phyloP scores from a whole-genome alignment of 2,113 vertebrate species.

The Podocnemis expansa region DNA sequence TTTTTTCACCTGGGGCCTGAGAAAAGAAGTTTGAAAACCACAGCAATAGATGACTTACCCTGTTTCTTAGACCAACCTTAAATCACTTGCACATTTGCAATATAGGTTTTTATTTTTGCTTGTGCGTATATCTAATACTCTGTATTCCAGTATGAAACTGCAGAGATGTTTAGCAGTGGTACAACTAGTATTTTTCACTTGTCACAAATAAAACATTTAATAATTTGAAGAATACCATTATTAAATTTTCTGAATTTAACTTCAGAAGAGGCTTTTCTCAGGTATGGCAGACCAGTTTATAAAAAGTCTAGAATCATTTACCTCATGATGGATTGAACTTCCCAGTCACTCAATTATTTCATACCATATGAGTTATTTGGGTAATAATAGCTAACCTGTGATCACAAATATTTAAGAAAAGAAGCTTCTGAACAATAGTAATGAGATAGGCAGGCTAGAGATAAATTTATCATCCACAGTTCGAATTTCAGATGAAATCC shows the following conservation, averaged over 20 bases:
- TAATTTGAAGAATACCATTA: background rate
- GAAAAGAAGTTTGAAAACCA: too few relatives aligned
- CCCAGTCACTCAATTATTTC: background rate
- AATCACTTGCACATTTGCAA: background rate
- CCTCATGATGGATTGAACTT: background rate
- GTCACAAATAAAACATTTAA: background rate
- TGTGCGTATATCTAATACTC: background rate
- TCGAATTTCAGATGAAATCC: background rate
- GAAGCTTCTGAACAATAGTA: background rate
- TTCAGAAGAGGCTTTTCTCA: background rate
- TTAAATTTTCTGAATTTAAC: background rate
- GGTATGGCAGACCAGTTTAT: background rate
- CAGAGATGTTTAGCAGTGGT: background rate
- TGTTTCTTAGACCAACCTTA: constrained; percentile 6
- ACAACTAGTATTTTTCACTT: background rate
- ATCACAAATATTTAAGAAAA: background rate
- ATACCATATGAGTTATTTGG: background rate
- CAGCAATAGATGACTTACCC: background rate
- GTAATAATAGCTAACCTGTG: background rate
- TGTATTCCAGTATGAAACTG: background rate
- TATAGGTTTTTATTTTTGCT: background rate
- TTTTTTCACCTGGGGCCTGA: too few relatives aligned
- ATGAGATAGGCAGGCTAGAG: background rate
- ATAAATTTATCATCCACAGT: background rate
- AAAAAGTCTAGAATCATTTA: background rate